Evolutionary conservation across 2,113 vertebrate genomes (phyloP).

Genomic region (Pterophyllum scalare): DNA sequence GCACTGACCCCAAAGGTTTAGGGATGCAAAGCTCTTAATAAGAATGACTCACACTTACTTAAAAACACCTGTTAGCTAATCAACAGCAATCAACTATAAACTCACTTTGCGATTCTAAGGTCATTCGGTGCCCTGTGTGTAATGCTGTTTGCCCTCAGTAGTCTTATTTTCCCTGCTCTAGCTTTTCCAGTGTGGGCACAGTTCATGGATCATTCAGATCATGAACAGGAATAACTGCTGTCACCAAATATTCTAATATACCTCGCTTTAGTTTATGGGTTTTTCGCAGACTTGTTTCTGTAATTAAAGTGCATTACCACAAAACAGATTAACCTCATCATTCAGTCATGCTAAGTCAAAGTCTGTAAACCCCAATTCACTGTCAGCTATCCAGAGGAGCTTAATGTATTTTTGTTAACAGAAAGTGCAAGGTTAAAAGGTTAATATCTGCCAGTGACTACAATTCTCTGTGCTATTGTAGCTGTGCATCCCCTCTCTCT

Average conservation of each 20-base stretch:
- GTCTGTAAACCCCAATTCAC: constrained; percentile 44
- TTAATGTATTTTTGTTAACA: constrained; percentile 63
- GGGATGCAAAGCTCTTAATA: constrained; percentile 18
- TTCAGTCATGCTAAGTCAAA: constrained; percentile 32
- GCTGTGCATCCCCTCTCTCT: not conserved
- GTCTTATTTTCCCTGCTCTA: not conserved
- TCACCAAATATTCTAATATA: not conserved
- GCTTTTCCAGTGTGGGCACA: not conserved
- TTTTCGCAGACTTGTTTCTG: constrained; percentile 24
- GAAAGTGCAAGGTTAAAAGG: constrained; percentile 67
- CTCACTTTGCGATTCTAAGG: not conserved
- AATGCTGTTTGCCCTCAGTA: not conserved
- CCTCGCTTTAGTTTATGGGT: constrained; percentile 15
- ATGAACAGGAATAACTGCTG: not conserved
- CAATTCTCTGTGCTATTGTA: constrained; percentile 59
- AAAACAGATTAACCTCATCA: constrained; percentile 51
- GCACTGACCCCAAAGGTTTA: constrained; percentile 8
- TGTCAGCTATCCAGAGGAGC: constrained; percentile 42
- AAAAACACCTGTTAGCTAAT: constrained; percentile 27
- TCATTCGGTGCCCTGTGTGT: not conserved
- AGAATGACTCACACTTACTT: not conserved
- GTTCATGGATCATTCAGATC: constrained; percentile 16
- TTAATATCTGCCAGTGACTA: constrained; percentile 61
- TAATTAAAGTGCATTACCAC: constrained; percentile 55
- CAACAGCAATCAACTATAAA: not conserved